Percentiles rank a stretch among this genome's conserved stretches.
phyloP scores from a whole-genome alignment of 2,113 vertebrate genomes.

The Todiramphus saurophagus region DNA sequence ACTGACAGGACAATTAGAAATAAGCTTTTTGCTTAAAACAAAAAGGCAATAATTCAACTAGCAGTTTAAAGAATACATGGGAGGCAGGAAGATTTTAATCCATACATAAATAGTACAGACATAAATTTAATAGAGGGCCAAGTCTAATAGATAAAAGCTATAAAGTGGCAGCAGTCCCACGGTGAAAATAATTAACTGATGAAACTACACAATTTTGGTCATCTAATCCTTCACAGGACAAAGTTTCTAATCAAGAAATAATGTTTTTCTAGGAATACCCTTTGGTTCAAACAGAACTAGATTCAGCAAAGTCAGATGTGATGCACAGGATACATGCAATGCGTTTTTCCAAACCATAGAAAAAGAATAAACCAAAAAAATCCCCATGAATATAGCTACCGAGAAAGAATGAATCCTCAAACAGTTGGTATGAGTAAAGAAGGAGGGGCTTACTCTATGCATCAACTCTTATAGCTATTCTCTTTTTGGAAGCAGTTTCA shows the following conservation, averaged over 20 bases:
- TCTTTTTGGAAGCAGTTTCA: background rate
- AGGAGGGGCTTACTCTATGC: background rate
- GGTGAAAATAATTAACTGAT: background rate
- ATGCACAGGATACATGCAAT: background rate
- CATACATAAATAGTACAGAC: background rate
- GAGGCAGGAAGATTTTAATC: background rate
- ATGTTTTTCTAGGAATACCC: background rate
- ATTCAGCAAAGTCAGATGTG: background rate
- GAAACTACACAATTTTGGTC: background rate
- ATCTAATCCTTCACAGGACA: background rate
- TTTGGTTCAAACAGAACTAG: background rate
- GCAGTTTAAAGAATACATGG: background rate
- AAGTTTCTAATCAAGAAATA: background rate
- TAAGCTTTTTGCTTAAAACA: background rate
- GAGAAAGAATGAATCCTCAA: background rate
- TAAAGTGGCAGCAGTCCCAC: background rate
- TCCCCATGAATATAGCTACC: background rate
- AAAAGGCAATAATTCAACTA: background rate
- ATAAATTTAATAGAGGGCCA: background rate
- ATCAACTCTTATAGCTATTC: background rate
- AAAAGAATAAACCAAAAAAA: background rate
- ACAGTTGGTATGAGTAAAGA: background rate
- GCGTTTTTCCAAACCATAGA: background rate
- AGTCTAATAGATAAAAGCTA: background rate
- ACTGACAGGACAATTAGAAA: background rate